Percentiles rank a stretch among this genome's conserved stretches.
These are phyloP conservation scores for Lepilemur septentrionalis DNA, from an alignment of 2,797 vertebrate species.

Conservation along the genomic window DNA sequence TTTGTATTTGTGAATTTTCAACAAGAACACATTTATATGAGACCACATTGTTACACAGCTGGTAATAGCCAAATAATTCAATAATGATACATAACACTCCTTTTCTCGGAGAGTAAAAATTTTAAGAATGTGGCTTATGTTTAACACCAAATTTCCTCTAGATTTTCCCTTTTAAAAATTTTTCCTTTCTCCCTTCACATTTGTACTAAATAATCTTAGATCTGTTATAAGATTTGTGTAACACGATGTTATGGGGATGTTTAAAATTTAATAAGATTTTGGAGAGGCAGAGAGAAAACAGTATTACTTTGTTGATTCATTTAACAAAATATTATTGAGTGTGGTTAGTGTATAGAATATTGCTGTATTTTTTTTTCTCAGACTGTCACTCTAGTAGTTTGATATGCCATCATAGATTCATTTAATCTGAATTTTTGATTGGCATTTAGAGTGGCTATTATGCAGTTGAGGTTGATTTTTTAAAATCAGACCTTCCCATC, in stretches of 20 bases:
- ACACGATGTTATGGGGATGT: not conserved
- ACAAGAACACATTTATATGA: not conserved
- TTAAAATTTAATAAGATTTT: not conserved
- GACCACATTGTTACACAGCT: not conserved
- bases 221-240: not conserved
- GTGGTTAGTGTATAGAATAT: not conserved
- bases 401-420: conserved; percentile 57
- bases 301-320: conserved; percentile 51
- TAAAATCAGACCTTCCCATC: conserved; percentile 55
- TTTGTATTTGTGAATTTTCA: conserved; percentile 2
- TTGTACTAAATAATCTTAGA: not conserved
- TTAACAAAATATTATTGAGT: not conserved
- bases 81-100: not conserved
- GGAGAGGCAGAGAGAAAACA: not conserved
- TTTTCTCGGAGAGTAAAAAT: not conserved
- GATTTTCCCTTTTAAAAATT: not conserved
- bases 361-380: conserved; percentile 58
- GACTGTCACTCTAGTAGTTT: conserved; percentile 64
- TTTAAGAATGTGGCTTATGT: conserved; percentile 14
- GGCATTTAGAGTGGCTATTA: conserved; percentile 66
- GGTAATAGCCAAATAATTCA: not conserved
- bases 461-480: conserved; percentile 33
- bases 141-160: conserved; percentile 2
- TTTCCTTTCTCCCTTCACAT: not conserved
- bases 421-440: conserved; percentile 76